Evolutionary conservation across 2,888 invertebrate genomes (phyloP).

Genomic region (Nomada fucata): DNA sequence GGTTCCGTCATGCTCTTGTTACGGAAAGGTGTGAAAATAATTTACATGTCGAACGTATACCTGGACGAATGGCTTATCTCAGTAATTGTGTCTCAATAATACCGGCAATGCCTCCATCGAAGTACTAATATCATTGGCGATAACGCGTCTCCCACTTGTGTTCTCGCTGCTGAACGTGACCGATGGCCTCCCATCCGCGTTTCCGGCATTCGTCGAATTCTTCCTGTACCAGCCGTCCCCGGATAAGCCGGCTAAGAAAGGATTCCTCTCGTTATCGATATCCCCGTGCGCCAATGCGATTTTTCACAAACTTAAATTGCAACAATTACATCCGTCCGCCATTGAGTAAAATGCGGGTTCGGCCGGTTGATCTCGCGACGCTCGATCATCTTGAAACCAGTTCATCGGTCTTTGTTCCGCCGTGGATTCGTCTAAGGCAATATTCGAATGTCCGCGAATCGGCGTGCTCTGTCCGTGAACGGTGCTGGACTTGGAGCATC

Average conservation of each 20-base stretch:
- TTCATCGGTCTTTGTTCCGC: too few species aligned
- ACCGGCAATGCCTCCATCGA: conserved; percentile 52
- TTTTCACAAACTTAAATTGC: too few species aligned
- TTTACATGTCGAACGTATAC: too few species aligned
- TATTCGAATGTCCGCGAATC: too few species aligned
- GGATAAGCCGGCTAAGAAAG: neutral
- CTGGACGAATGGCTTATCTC: too few species aligned
- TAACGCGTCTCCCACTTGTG: neutral
- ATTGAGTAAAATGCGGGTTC: too few species aligned
- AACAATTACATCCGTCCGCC: too few species aligned
- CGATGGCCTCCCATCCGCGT: neutral
- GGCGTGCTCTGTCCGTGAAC: too few species aligned
- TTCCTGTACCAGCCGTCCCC: neutral
- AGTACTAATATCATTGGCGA: conserved; percentile 43
- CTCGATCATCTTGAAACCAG: too few species aligned
- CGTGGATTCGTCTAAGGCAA: too few species aligned
- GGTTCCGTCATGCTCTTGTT: neutral
- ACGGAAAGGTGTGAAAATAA: neutral
- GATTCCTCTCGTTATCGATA: neutral
- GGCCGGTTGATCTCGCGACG: too few species aligned
- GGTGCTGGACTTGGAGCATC: too few species aligned
- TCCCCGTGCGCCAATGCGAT: neutral
- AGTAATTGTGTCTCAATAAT: neutral
- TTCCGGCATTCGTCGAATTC: neutral
- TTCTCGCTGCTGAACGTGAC: conserved; percentile 46